These are phyloP conservation scores for Scaptomyza graminum DNA, from an alignment of 1,140 invertebrate species.

Conservation along the genomic window DNA sequence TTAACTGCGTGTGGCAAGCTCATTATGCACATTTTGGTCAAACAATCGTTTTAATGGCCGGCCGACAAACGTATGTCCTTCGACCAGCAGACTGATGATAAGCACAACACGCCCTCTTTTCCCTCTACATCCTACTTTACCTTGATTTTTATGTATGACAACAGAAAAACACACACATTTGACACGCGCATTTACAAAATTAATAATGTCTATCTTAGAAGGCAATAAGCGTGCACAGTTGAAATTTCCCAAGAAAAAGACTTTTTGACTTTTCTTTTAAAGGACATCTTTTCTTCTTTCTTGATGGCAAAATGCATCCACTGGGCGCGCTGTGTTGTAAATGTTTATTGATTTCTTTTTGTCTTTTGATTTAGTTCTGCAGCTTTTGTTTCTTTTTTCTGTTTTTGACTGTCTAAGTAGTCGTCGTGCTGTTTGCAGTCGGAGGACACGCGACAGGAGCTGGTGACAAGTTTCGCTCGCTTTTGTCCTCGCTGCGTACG, in stretches of 20 bases:
- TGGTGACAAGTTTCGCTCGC: conserved; percentile 71
- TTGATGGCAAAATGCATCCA: conserved; percentile 41
- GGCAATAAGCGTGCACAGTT: conserved; percentile 48
- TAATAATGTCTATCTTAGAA: conserved; percentile 65
- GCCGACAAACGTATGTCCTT: conserved; percentile 53
- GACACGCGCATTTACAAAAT: conserved; percentile 79
- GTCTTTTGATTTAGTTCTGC: conserved; percentile 54
- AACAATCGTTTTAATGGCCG: conserved; percentile 71
- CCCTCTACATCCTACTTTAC: conserved; percentile 26
- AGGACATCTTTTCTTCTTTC: neutral
- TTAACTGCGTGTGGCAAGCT: conserved; percentile 83
- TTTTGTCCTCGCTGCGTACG: neutral
- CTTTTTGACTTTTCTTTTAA: conserved; percentile 30
- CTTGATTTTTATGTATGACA: conserved; percentile 67
- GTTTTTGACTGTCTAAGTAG: conserved; percentile 66
- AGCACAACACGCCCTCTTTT: conserved; percentile 31
- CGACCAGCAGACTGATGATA: conserved; percentile 39
- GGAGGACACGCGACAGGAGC: conserved; percentile 83
- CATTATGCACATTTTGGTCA: conserved; percentile 75
- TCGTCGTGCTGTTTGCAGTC: conserved; percentile 71
- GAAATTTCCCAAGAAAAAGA: conserved; percentile 17
- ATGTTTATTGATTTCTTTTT: conserved; percentile 71
- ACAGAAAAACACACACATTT: conserved; percentile 54
- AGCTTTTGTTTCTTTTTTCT: conserved; percentile 36
- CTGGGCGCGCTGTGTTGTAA: conserved; percentile 69